Percentiles rank a stretch among this genome's conserved stretches.
Evolutionary conservation across 2,888 invertebrate species (phyloP).

Genomic region (Sinohyriopsis cumingii): DNA sequence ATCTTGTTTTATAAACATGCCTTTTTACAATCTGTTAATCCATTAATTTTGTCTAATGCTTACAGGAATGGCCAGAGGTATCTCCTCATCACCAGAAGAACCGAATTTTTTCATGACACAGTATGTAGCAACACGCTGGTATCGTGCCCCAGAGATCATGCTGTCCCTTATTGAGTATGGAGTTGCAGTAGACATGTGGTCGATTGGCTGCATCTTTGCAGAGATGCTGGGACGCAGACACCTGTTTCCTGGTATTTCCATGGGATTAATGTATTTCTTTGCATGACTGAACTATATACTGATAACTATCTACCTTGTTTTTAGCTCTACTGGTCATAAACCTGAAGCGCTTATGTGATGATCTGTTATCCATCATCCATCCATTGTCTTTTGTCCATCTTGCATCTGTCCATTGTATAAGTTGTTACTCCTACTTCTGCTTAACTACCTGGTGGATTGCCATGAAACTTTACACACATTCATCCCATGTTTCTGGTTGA

Average conservation of each 20-base stretch:
- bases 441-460: too few species aligned
- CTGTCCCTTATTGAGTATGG: constrained; percentile 72
- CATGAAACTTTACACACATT: too few species aligned
- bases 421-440: too few species aligned
- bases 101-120: constrained; percentile 70
- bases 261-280: constrained; percentile 2
- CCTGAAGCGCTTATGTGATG: too few species aligned
- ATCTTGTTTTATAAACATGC: too few species aligned
- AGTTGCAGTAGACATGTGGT: constrained; percentile 74
- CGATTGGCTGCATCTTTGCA: constrained; percentile 74
- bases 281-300: neutral
- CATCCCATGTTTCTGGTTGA: too few species aligned
- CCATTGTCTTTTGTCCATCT: too few species aligned
- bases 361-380: too few species aligned
- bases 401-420: too few species aligned
- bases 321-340: neutral
- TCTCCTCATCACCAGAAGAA: constrained; percentile 55
- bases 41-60: neutral
- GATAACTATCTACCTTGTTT: neutral
- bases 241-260: constrained; percentile 71
- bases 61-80: constrained; percentile 70
- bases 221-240: constrained; percentile 74
- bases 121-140: constrained; percentile 74
- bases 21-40: neutral
- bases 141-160: constrained; percentile 73